Base-by-base conservation (phyloP, 2,888 invertebrate genomes). In the Clistopyga incitator region DNA sequence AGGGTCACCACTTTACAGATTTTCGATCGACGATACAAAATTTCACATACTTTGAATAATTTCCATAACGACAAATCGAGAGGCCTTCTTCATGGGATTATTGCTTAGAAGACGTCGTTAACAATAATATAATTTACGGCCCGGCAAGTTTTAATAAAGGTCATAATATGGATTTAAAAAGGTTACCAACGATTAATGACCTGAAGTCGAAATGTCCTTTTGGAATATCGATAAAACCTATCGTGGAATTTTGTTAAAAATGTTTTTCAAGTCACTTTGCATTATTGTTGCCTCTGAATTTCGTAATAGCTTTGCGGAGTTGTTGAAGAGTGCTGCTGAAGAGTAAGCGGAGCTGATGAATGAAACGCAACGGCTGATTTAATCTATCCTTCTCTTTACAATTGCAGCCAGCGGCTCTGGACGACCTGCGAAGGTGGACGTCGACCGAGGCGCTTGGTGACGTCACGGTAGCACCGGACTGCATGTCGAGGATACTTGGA, bases 391-490 rank as follows among this genome's bases (percentile, higher is more conserved):
- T 59, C 77, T 77, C 23, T 80, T 86, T 81, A 38, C 79, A 85
- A 80, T 93, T 93, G 65, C 94, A 97, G 98, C 98, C 97, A 89
- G 97, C 96, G 90, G 96, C 95, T 90, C 96, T 96, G 90, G 97
- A 95, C 92, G 96, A 96, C 91, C 94, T 97, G 77, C 95, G 97
- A 87, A 95, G 96, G 94, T 98, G 97, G 97, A 97, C 97, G 81
- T 97, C 97, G 38, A 94, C 95, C 86, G 97, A 97, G 93, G 97
- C 97, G 38, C 93, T 97, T 76, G 97, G 97, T 86, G 97, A 97
- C 92, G 95, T 97, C 84, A 97, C 97, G 34, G 97, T 96, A 72
- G 95, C 96, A 45, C 96, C 97, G 72, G 97, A 97, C 92, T 96
- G 97, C 87, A 95, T 96, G 86, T 96, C 96, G 91, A 95, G 97